Evolutionary conservation across 2,797 vertebrate species (phyloP), one percentile per base, ranked within the genome.

Genomic region (Mareca strepera): DNA sequence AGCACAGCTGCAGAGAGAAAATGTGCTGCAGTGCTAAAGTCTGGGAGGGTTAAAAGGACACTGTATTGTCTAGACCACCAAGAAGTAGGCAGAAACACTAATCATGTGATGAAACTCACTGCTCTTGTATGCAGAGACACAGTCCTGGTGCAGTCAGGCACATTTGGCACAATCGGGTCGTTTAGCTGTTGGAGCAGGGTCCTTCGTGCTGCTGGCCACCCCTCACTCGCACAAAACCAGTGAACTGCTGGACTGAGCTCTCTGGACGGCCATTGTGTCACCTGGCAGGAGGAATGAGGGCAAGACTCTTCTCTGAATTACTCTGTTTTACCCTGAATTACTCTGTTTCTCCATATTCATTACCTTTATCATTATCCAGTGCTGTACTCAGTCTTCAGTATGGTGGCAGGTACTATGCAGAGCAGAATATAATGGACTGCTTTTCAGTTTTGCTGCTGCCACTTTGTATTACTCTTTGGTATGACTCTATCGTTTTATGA

Each of bases 381-480:
- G 8, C 64, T 5, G 7, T 43, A 46, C 77, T 75, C 67, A 6
- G 35, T 39, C 59, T 85, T 86, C 63, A 35, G 83, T 35, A 77
- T 18, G 29, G 3, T 69, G 88, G 83, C 89, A 95, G 84, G 46
- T 53, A 72, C 48, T 80, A 75, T 17, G 28, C 75, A 80, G 43
- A 94, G 69, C 56, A 80, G 92, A 95, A 79, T 37, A 43, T 44
- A 95, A 94, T 39, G 39, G 81, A 92, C 66, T 96, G 50, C 60
- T 94, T 80, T 41, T 41, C 90, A 75, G 77, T 92, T 97, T 94
- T 94, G 56, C 79, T 86, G 8, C 93, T 94, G 90, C 87, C 95
- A 94, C 93, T 94, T 88, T 62, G 73, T 68, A 91, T 94, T 94
- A 93, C 64, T 94, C 77, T 92, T 94, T 25, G 77, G 52, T 76